Evolutionary conservation across 2,113 vertebrate genomes (phyloP).

Genomic region (Siphamia tubifer): DNA sequence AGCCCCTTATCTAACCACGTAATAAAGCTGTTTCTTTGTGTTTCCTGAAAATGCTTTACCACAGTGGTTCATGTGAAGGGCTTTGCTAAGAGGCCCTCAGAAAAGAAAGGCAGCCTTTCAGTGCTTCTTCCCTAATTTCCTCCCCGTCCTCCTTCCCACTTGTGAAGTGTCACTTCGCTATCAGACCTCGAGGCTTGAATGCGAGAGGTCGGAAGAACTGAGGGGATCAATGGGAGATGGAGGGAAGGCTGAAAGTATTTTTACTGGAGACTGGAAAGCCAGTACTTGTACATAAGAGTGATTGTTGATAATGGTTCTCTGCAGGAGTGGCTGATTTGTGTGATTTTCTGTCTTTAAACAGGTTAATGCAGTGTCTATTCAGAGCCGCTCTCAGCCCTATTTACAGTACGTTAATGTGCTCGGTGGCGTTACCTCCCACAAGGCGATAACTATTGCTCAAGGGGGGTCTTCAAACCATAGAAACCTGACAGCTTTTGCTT

Average conservation of each 20-base stretch:
- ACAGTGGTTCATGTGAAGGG: slow-evolving; percentile 31
- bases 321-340: slow-evolving; percentile 6
- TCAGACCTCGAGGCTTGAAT: slow-evolving; percentile 55
- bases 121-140: slow-evolving; percentile 38
- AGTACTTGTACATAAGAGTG: not conserved
- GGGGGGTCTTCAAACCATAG: slow-evolving; percentile 18
- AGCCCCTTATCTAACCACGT: slow-evolving; percentile 41
- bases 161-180: slow-evolving; percentile 71
- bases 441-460: slow-evolving; percentile 4
- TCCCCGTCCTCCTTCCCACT: slow-evolving; percentile 47
- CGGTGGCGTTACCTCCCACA: slow-evolving; percentile 24
- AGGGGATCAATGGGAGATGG: slow-evolving; percentile 59
- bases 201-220: slow-evolving; percentile 44
- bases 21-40: slow-evolving; percentile 63
- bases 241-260: not conserved
- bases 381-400: not conserved
- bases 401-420: slow-evolving; percentile 6
- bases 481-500: slow-evolving; percentile 22
- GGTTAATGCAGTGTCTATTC: not conserved
- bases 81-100: slow-evolving; percentile 38
- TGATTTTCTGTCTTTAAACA: not conserved
- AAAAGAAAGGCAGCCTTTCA: slow-evolving; percentile 68
- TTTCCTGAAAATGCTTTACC: slow-evolving; percentile 28
- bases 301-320: not conserved
- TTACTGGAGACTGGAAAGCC: not conserved